Evolutionary conservation across 2,113 vertebrate genomes (phyloP).

Genomic region (Hipposideros armiger): DNA sequence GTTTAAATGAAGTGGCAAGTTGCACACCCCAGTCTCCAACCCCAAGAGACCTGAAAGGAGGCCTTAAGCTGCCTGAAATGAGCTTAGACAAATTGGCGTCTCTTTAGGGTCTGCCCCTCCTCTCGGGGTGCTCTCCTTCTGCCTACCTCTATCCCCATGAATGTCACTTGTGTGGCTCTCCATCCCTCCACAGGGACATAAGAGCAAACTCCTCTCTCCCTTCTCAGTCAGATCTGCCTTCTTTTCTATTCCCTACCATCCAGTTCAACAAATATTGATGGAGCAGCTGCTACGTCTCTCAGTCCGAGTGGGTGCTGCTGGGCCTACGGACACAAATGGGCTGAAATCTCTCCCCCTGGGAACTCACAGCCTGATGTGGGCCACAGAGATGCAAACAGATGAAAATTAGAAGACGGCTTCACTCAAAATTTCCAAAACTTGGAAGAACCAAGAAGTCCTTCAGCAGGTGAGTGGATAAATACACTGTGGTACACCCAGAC

Average conservation of each 20-base stretch:
- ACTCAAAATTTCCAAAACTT: neutral
- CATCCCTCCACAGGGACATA: neutral
- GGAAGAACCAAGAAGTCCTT: neutral
- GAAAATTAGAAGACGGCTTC: neutral
- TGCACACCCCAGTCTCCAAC: neutral
- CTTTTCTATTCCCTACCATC: no score
- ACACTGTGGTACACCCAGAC: neutral
- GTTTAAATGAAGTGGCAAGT: neutral
- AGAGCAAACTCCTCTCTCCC: neutral
- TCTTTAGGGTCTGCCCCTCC: neutral
- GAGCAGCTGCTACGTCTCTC: no score
- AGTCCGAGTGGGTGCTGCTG: neutral
- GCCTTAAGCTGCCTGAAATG: neutral
- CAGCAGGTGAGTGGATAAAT: no score
- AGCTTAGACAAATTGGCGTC: neutral
- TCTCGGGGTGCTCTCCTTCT: fast-evolving
- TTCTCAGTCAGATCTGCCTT: neutral
- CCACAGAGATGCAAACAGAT: neutral
- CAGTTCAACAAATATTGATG: fast-evolving
- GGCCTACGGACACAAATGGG: fast-evolving
- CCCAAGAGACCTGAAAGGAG: neutral
- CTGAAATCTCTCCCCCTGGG: no score
- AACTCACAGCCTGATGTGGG: neutral
- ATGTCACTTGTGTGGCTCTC: neutral
- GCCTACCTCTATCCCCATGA: fast-evolving